Base-by-base conservation (phyloP, 2,113 vertebrate species). In the Tachycineta bicolor region DNA sequence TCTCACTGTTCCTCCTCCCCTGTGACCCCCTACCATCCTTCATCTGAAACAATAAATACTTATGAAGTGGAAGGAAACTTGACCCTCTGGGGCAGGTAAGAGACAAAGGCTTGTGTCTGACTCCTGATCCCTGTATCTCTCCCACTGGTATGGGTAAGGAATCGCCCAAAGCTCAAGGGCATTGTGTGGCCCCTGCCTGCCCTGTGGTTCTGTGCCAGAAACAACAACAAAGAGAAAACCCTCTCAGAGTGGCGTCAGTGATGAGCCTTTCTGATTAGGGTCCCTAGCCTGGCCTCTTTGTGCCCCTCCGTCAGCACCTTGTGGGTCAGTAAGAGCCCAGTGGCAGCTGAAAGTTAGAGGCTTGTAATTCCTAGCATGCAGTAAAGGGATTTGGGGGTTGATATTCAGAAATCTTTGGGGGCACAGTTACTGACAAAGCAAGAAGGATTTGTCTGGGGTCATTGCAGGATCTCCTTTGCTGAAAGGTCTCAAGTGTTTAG, bases 21-120 rank as follows among this genome's bases (percentile, higher is more conserved):
- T 78, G 47, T 87, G 80, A 89, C 56, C 73, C 60, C 19, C 56
- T 91, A 97, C 89, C 91, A 96, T 96, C 95, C 86, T 78, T 94
- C 95, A 92, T 95, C 91, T 94, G 80, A 91, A 97, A 97, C 95
- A 97, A 97, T 95, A 94, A 97, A 96, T 95, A 92, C 95, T 94
- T 91, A 75, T 2, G 46, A 92, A 89, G 91, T 97, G 96, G 96
- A 97, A 97, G 95, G 96, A 97, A 97, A 96, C 91, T 62, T 69
- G 89, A 94, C 94, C 96, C 86, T 91, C n/a, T 96, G 67, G 93
- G 94, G 89, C 94, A 97, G 96, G 96, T 97, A 73, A 76, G 87
- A 97, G 87, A 96, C 96, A 97, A 97, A 97, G 84, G 87, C 89
- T 96, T 76, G 56, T 82, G 83, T 79, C 93, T 94, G 96, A 64